Percentiles rank a stretch among this genome's conserved stretches.
Conservation (phyloP, 2,797 vertebrate genomes). For the Glyptemys insculpta region DNA sequence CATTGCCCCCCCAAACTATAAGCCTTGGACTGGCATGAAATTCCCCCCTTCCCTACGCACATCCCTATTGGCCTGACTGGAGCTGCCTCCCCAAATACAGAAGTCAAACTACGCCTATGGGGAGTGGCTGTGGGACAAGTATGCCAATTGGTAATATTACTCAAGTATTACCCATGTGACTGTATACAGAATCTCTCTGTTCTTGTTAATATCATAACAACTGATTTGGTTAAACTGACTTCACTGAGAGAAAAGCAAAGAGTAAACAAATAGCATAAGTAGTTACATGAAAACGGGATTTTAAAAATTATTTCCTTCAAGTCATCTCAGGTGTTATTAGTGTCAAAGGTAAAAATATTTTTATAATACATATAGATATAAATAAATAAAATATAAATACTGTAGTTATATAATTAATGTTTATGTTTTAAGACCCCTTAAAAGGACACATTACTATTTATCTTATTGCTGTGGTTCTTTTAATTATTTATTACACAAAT, state of each 20-base stretch:
- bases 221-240: background rate
- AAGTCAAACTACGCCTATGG: background rate
- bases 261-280: too few relatives aligned
- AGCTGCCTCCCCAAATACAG: background rate
- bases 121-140: background rate
- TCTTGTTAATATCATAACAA: background rate
- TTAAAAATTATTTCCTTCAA: background rate
- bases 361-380: background rate
- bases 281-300: background rate
- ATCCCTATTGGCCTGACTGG: too few relatives aligned
- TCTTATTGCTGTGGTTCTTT: background rate
- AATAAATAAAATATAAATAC: background rate
- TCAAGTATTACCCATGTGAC: background rate
- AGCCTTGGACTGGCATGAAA: background rate
- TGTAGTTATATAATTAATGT: background rate
- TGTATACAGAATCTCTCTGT: background rate
- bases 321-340: background rate
- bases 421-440: background rate
- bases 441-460: background rate
- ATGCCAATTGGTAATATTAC: background rate
- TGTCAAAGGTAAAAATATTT: background rate
- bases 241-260: background rate
- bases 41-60: rapidly evolving
- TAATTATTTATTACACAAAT: background rate
- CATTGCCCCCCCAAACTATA: background rate